Evolutionary conservation across 35 echinoderm and acorn worm species (phyloP), one percentile per base, ranked within the genome.

Genomic region (Ophiothrix spiculata): DNA sequence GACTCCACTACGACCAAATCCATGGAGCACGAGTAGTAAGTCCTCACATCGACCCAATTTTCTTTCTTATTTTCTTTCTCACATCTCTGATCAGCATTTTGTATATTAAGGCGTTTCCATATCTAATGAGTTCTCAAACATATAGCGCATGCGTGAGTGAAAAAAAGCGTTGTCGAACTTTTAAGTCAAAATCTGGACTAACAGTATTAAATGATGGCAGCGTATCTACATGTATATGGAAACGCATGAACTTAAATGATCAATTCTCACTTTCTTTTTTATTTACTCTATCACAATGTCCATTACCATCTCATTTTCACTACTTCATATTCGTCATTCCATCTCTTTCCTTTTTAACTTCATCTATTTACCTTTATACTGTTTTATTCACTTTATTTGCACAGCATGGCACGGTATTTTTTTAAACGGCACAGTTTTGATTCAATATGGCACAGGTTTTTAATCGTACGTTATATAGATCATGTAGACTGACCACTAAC

Each of bases 1-100:
- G 41, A 78, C 83, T 81, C 90, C 90, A 19, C 69, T 91, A 54
- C 32, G 90, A 60, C 90, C 90, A 35, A 85, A 41, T 23, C 83
- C 90, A 54, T 91, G 90, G 90, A 91, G 84, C 38, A 91, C 90
- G 2, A 91, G 49, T 23, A 85, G 83, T 80, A 86, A 75, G 84
- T 84, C 54, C 54, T 54, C 63, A 35, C 11, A 32, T 23, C 32
- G 80, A 56, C 40, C 31, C 38, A 17, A 33, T 35, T 14, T 35
- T 35, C 32, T 32, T 19, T 35, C 38, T 1, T 4, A 33, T 78
- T 78, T 33, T 78, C 76, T 32, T 32, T 14, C 4, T 36, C 0
- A 14, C 76, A 4, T 42, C 78, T 80, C 25, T 38, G 13, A 2
- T 1, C 2, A 32, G 4, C 28, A 37, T n/a, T 31, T 31, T 80